Conservation (phyloP, 2,888 invertebrate species). For the Schizaphis graminum region DNA sequence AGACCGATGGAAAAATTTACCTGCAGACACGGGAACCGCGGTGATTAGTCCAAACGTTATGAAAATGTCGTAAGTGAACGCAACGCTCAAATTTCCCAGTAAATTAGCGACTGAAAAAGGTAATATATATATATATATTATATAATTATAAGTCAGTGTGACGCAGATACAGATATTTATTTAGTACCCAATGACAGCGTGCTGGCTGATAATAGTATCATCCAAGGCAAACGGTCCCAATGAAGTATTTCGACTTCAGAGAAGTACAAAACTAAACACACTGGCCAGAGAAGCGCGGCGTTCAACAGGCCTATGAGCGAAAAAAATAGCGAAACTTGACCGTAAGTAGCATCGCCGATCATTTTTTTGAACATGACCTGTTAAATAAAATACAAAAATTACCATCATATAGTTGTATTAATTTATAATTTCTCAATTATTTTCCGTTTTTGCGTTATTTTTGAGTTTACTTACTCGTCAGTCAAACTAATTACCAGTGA, state of each 20-base stretch:
- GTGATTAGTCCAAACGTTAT: conserved; percentile 94
- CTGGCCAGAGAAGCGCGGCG: conserved; percentile 91
- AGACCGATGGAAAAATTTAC: conserved; percentile 73
- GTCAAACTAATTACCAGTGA: not conserved
- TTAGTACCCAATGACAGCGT: conserved; percentile 81
- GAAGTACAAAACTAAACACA: conserved; percentile 87
- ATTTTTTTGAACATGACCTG: conserved; percentile 95
- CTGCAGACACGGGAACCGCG: conserved; percentile 94
- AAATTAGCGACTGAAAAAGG: conserved; percentile 84
- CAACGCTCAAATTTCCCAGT: conserved; percentile 93
- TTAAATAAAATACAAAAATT: not conserved
- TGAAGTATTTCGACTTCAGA: conserved; percentile 88
- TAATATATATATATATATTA: not conserved
- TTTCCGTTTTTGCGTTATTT: not conserved
- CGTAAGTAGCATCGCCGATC: conserved; percentile 92
- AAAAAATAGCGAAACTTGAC: conserved; percentile 94
- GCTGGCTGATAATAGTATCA: conserved; percentile 84
- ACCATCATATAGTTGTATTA: not conserved
- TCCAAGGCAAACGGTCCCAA: conserved; percentile 90
- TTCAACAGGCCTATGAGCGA: conserved; percentile 91
- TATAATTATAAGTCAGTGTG: not conserved
- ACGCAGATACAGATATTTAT: not conserved
- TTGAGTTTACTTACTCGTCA: not conserved
- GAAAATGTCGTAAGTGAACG: conserved; percentile 93
- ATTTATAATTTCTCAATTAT: not conserved